Evolutionary conservation across 2,113 vertebrate genomes (phyloP).

Genomic region (Alaudala cheleensis): DNA sequence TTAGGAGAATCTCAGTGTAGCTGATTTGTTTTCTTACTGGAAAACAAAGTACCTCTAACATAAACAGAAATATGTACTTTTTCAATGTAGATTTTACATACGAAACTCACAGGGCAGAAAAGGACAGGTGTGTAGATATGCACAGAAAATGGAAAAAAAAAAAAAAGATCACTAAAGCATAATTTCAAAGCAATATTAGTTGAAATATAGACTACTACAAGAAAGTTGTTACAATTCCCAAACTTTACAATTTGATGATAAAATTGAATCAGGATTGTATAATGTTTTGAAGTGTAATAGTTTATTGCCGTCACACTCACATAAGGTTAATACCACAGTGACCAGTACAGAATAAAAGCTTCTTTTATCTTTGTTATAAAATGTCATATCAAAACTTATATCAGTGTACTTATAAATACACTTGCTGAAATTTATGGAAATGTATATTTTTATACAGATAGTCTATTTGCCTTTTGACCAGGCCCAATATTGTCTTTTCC

Average conservation of each 20-base stretch:
- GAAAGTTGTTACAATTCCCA: not conserved
- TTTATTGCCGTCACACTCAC: not conserved
- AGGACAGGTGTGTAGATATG: not conserved
- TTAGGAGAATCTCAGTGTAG: not conserved
- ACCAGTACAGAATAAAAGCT: not conserved
- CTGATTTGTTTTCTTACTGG: not conserved
- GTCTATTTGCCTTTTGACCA: not conserved
- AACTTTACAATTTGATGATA: not conserved
- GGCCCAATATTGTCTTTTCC: not conserved
- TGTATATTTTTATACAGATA: not conserved
- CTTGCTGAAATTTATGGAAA: not conserved
- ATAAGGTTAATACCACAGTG: not conserved
- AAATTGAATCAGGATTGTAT: not conserved
- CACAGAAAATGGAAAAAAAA: not conserved
- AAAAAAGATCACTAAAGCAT: not conserved
- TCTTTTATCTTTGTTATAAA: not conserved
- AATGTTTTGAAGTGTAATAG: not conserved
- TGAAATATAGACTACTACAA: not conserved
- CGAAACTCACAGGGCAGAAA: not conserved
- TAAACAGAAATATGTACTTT: not conserved
- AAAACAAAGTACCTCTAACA: not conserved
- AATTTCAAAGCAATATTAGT: not conserved
- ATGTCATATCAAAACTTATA: not conserved
- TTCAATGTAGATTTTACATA: not conserved
- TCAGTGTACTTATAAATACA: not conserved